Conservation (phyloP, 92 coral and sea anemone species). For the Actinernus sp. region DNA sequence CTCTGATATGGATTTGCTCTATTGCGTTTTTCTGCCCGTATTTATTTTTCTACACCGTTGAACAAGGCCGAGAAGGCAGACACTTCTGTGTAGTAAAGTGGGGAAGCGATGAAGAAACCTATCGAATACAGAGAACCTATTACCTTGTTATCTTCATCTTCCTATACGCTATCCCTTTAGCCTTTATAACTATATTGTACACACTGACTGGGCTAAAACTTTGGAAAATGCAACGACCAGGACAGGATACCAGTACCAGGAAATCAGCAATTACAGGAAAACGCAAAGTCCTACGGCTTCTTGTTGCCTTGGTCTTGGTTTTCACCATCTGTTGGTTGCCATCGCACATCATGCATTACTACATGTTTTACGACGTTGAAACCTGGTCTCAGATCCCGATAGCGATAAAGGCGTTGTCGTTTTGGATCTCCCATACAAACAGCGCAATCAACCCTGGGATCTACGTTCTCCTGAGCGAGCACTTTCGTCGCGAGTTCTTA, state of each 20-base stretch:
- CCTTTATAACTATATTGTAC: conserved; percentile 48
- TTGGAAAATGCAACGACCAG: conserved; percentile 68
- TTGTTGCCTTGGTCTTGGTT: conserved; percentile 53
- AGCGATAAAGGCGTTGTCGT: conserved; percentile 46
- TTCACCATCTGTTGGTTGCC: conserved; percentile 81
- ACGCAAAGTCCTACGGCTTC: conserved; percentile 63
- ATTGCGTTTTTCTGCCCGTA: conserved; percentile 64
- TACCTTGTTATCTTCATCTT: conserved; percentile 53
- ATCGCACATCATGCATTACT: conserved; percentile 70
- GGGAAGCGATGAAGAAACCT: conserved; percentile 32
- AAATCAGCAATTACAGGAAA: conserved; percentile 43
- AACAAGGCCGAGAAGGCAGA: conserved; percentile 13
- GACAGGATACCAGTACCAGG: conserved; percentile 8
- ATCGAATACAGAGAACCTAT: conserved; percentile 39
- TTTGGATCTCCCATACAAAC: conserved; percentile 75
- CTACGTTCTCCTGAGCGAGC: conserved; percentile 60
- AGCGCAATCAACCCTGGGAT: conserved; percentile 79
- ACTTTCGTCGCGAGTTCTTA: conserved; percentile 69
- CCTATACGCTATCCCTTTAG: conserved; percentile 61
- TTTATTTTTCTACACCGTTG: conserved; percentile 46
- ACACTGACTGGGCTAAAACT: conserved; percentile 47
- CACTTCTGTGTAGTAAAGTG: conserved; percentile 53
- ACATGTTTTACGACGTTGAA: conserved; percentile 21
- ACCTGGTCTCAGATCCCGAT: conserved; percentile 16
- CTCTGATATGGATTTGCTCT: conserved; percentile 61